Base-by-base conservation (phyloP, 1,140 invertebrate genomes). In the Drosophila ogumai region DNA sequence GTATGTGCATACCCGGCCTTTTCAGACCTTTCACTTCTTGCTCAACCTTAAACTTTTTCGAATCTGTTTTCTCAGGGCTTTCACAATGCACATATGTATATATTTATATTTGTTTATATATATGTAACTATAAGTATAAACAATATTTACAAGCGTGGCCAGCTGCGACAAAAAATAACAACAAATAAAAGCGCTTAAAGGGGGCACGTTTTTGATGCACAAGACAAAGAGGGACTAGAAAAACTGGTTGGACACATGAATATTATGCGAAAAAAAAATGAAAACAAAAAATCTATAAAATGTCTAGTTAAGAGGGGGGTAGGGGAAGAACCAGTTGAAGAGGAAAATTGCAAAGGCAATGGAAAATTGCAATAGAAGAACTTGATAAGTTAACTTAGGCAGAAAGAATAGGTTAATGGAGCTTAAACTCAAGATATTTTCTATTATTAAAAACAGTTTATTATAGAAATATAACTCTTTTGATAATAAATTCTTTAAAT, bases 241-340 rank as follows among this genome's bases (percentile, higher is more conserved):
- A 86, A 86, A 86, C 82, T 86, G 69, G 82, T 86, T 86, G 65
- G 60, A 65, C 72, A 47, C 36, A 63, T 31, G 19, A 40, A 78
- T 55, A 69, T 22, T 61, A 60, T 52, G 31, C 19, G 36, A 40
- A 58, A 32, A 61, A 61, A 76, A 19, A 54, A 19, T 46, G 15
- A 38, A 66, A 57, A 54, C 25, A 54, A 56, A 54, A 56, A 81
- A 56, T 56, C 40, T 54, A 80, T 38, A 36, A 38, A 25, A 38
- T 52, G 41, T 50, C 47, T 54, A 58, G 52, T 38, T 31, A 58
- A n/a, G 52, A 34, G 44, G 47, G 44, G 22, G 13, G 28, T 7
- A 6, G 8, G 54, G 15, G 0, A 6, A 19, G 25, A 54, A 60
- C 28, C 17, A 34, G 32, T 38, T 38, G 19, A 55, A 50, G 55